Evolutionary conservation across 1,140 invertebrate species (phyloP), one percentile per base, ranked within the genome.

Genomic region (Gryon sp.): DNA sequence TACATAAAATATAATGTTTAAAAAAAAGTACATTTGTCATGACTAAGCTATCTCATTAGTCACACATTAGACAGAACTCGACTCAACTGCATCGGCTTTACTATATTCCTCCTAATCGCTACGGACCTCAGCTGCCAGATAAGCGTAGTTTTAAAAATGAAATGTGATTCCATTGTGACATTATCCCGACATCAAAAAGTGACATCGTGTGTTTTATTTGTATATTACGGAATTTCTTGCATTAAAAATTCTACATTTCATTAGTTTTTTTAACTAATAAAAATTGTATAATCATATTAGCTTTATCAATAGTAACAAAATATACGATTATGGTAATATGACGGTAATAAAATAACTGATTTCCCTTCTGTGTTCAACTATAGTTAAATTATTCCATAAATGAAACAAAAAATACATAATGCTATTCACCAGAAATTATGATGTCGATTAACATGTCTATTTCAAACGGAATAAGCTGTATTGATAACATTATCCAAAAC

Each of bases 31-130:
- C 63, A 69, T 76, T 68, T 76, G 73, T 68, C 73, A 76, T 63
- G 73, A 63, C 63, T 76, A 76, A 76, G 73, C 63, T 63, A 63
- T 62, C 72, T 75, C 72, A 75, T 75, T 75, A 75, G 72, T 68
- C 62, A 75, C 62, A 62, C 53, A 55, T n/a, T n/a, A 52, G 72
- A 75, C 62, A 62, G 62, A 68, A 48, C 48, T 48, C 72, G 50
- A 12, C 60, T 74, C 60, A 52, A 63, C 70, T 65, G 59, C 60
- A 59, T 55, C 62, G 62, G 41, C 60, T 74, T 73, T 60, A 38
- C 60, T 59, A 66, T 74, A 60, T 63, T 74, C 30, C 62, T 66
- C 62, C 62, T 75, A 75, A 75, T 75, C 72, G 62, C 43, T 65
- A 59, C 65, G 59, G 59, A 65, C 65, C 70, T 76, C 73, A 69